Evolutionary conservation across 2,888 invertebrate genomes (phyloP), one percentile per base, ranked within the genome.

Genomic region (Embidobia sp.): DNA sequence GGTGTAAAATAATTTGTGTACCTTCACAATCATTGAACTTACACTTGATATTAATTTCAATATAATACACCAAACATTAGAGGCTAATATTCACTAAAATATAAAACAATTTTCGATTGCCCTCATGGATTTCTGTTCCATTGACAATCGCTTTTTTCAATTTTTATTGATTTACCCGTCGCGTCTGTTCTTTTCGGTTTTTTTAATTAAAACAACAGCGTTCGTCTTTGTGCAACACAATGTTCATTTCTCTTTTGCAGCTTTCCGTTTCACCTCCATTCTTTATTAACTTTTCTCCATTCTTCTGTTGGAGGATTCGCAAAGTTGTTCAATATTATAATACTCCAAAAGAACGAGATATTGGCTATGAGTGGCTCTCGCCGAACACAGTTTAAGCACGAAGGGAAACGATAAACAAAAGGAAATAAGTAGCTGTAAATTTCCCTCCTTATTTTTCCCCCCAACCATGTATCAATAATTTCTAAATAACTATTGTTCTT

Each of bases 301-400:
- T 10, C 6, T 19, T 11, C 22, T 7, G 6, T 44, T 26, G 1
- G 10, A 5, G 44, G 11, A 22, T 26, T 44, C 22, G 10, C 44
- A n/a, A 44, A 22, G 22, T n/a, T 44, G 44, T 44, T 44, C 44
- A 26, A 44, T 44, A 44, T 44, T 44, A 44, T 22, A 44, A 44
- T 44, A 3, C 10, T 7, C 4, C 37, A 1, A 16, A 8, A 37
- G 16, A 16, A 16, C 37, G 16, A 3, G 16, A 37, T 37, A 16
- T 15, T 3, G 8, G 16, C 16, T 37, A 10, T 16, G 6, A 37
- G 16, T 37, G 7, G 37, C 4, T 37, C 33, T 33, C 33, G 6
- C 2, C 6, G 33, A 33, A 10, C 7, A 33, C 7, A n/a, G 11
- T 22, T 6, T 22, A 3, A 3, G 22, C 22, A 22, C 3, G 3